Base-by-base conservation (phyloP, 2,113 vertebrate genomes). In the Nannobrachium achirus region DNA sequence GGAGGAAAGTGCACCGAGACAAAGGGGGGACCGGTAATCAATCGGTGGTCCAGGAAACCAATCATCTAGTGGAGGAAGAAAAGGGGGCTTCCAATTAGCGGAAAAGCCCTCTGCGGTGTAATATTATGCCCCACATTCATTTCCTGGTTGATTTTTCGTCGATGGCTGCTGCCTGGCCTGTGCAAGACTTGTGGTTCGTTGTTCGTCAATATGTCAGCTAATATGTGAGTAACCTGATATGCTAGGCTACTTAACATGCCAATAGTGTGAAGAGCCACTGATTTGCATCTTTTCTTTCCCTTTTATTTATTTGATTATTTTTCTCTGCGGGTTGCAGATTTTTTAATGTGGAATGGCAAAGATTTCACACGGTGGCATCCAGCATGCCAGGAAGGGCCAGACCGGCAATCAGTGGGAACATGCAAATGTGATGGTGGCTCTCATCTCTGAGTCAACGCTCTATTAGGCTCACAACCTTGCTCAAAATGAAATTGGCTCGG, bases 21-120 rank as follows among this genome's bases (percentile, higher is more conserved):
- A 88, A 84, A 83, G 57, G 75, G 58, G 79, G 73, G 25, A 33
- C 25, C 25, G 25, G 1, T 33, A 33, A 33, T 33, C 25, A 33
- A 33, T 33, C 25, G 25, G 25, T 0, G 3, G 25, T 33, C 66
- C 40, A 20, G 71, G 33, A 38, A 58, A 89, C 90, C 86, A 78
- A 88, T 92, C 86, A 85, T 71, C 25, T 65, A 41, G 72, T 79
- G 59, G 63, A 60, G 79, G 80, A 85, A 88, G 86, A 72, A 38
- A 84, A 84, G 56, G 63, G 58, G 75, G 75, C 64, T 75, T 81
- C 78, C 81, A 92, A 88, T 88, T 89, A 91, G 83, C 4, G 19
- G 57, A 56, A 87, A 85, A 70, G 75, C 78, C 69, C 81, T 81
- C 71, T 46, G 55, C 19, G 72, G 82, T 71, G 69, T 56, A 19